Evolutionary conservation across 30 jellyfish, hydroid and myxozoan genomes (phyloP), one percentile per base, ranked within the genome.

Genomic region (Hydractinia symbiolongicarpus): DNA sequence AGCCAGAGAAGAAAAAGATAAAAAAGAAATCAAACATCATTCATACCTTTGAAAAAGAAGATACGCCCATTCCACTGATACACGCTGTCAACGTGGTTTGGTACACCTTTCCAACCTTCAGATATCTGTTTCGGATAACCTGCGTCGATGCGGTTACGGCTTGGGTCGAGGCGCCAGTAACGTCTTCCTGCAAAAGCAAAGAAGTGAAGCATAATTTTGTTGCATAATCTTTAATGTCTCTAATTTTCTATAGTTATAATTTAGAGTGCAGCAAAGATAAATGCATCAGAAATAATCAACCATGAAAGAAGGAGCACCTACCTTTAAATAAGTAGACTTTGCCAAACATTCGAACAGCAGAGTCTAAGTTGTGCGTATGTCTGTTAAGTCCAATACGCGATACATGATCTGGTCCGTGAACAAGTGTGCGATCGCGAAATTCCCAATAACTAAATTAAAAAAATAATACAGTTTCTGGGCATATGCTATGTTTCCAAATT

Each of bases 11-110:
- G 16, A 19, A 76, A 40, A 78, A 15, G 78, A 10, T 76, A 17
- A 30, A 17, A 17, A 73, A 73, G 77, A 50, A 76, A 17, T 0
- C 2, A 58, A 58, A 16, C 15, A 58, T 1, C 30, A 16, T 54
- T 49, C 5, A 13, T 61, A 91, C 98, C 98, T 86, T 86, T 91
- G 81, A 91, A 91, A 71, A 91, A 86, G 76, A 82, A 91, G 8
- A 82, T 58, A 4, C 85, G 84, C 1, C 66, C 83, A 52, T 86
- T 87, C 98, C 96, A 91, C 56, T 86, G 95, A 64, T 86, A 79
- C 10, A 73, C 96, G 0, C 91, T 82, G 78, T 91, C 90, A 56
- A 91, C 58, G 73, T 83, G 75, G 9, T 71, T 78, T 8, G 96
- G 95, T 10, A 91, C 79, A 17, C 98, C 98, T 21, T 73, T 77